Base-by-base conservation (phyloP, 2,113 vertebrate species). In the Callipepla squamata region DNA sequence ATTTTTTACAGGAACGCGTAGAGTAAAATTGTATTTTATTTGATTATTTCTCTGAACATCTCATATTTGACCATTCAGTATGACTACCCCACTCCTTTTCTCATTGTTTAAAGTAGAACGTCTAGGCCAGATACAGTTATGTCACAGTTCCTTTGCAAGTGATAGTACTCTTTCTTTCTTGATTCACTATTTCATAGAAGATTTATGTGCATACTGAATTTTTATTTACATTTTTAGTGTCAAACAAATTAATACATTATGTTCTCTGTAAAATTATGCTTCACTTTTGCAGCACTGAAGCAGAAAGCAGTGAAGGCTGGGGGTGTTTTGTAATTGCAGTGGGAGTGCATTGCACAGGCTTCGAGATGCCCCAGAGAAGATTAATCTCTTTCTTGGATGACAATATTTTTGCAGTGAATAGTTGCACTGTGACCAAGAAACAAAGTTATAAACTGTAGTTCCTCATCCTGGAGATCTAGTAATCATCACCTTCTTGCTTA, bases 171-270 rank as follows among this genome's bases (percentile, higher is more conserved):
- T 87, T 72, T 72, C 36, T 48, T 80, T 28, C n/a, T 83, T 22
- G 14, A 78, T 79, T 80, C 20, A 72, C 70, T 81, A 34, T 89
- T 73, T 90, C 66, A 34, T 2, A 5, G 38, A 55, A 82, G 79
- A 80, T 92, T 78, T 90, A 81, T 76, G 36, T 89, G 34, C 40
- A 58, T 75, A 81, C 23, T 81, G 86, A 67, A 66, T 85, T 89
- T 61, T 38, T 11, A 9, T 59, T 84, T 92, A 30, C 40, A 63
- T 51, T 82, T 89, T 92, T 87, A 85, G 78, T 89, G 40, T 30
- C 32, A 30, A 67, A 65, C 55, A 76, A 88, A 80, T 72, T 1
- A 75, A 81, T 81, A 7, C 17, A 32, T 81, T 32, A 32, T 40
- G 5, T 75, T 67, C 15, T 69, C 13, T 66, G 16, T 85, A 58